These are phyloP conservation scores for Triplophysa tibetana DNA, from an alignment of 2,113 vertebrate genomes.

Conservation along the genomic window DNA sequence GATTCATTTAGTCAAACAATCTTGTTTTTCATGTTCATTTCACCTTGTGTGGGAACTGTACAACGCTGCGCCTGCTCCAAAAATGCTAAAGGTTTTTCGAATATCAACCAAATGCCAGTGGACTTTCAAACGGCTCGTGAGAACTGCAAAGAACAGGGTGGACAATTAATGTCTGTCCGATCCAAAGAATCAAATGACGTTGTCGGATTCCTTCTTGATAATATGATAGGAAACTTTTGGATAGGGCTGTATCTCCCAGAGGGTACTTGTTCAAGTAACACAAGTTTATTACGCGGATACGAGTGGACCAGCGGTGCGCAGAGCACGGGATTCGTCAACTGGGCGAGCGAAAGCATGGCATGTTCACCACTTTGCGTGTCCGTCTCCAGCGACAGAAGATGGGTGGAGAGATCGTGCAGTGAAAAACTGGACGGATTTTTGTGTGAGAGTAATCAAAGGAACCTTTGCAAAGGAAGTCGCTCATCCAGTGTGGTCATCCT, in stretches of 20 bases:
- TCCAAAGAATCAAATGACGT: conserved; percentile 33
- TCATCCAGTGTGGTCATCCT: conserved; percentile 1
- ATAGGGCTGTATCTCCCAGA: conserved; percentile 62
- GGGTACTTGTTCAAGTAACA: conserved; percentile 56
- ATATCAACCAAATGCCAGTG: conserved; percentile 29
- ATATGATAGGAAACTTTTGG: conserved; percentile 64
- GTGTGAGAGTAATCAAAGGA: conserved; percentile 56
- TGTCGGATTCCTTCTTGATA: conserved; percentile 37
- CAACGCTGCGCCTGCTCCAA: conserved; percentile 22
- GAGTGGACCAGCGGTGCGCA: conserved; percentile 51
- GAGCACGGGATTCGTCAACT: conserved; percentile 34
- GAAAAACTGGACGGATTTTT: conserved; percentile 65
- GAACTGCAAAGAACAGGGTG: conserved; percentile 56
- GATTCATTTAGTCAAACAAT: background rate
- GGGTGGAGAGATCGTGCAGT: conserved; percentile 59
- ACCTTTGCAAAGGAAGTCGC: conserved; percentile 47
- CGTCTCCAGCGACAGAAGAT: conserved; percentile 56
- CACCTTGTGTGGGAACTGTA: conserved; percentile 1
- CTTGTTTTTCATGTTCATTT: conserved; percentile 15
- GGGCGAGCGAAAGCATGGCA: conserved; percentile 44
- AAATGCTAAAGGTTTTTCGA: conserved; percentile 30
- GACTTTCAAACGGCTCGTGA: conserved; percentile 62
- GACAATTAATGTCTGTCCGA: conserved; percentile 56
- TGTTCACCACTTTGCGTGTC: conserved; percentile 65
- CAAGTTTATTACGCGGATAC: conserved; percentile 56